Evolutionary conservation across 1,140 invertebrate genomes (phyloP), one percentile per base, ranked within the genome.

Genomic region (Helicoverpa zea): DNA sequence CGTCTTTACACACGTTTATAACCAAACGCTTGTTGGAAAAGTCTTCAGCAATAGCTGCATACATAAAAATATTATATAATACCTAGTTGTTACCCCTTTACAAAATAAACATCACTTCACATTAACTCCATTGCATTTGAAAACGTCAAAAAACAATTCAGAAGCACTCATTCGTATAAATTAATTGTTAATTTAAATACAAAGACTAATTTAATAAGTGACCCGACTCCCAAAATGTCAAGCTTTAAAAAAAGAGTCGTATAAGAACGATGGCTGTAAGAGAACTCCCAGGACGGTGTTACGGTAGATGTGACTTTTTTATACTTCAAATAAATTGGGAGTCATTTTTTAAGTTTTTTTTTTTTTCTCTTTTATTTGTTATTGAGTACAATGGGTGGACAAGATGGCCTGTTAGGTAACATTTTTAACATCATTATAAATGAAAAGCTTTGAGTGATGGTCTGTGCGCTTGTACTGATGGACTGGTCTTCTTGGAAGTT

Each of bases 371-470:
- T 86, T 89, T 94, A 85, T 92, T 93, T 88, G 87, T 81, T 90
- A 92, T 90, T 88, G 92, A 91, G 87, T 93, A 94, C 93, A 94
- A 94, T 94, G 92, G 92, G 91, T 91, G 91, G 91, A 94, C 92
- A 94, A 86, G 90, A 89, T 88, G 81, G 88, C 81, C 89, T 93
- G 93, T 94, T 94, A 93, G 89, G 93, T 91, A 92, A 93, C 90
- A 90, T 93, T 92, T 91, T 92, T 93, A 92, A 94, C 93, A 94
- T 94, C 93, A 94, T 94, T 94, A 94, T 94, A 94, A 94, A 86
- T 94, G 92, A 93, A 93, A 92, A 90, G 86, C 87, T 78, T 84
- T 94, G 92, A 94, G 80, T 92, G 93, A 94, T 94, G 90, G 81
- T 66, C 59, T 51, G 29, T 16, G 3, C 63, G 43, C 59, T 64